Evolutionary conservation across 2,888 invertebrate genomes (phyloP).

Genomic region (Phalera bucephala): DNA sequence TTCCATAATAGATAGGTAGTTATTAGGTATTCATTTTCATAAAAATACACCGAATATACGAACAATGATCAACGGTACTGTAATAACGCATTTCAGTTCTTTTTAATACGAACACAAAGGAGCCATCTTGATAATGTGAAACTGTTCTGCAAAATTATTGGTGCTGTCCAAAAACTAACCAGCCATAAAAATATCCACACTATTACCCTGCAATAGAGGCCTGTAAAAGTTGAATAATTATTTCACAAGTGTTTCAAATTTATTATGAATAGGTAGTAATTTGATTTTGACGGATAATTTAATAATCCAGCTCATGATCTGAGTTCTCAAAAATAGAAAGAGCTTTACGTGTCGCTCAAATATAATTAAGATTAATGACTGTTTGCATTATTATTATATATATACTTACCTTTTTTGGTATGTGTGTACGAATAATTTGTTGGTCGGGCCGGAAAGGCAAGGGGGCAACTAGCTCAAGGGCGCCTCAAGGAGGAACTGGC

Average conservation of each 20-base stretch:
- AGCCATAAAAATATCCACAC: constrained; percentile 4
- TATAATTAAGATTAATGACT: constrained; percentile 26
- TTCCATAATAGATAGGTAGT: too few species aligned
- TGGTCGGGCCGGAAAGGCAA: too few species aligned
- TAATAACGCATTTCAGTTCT: constrained; percentile 23
- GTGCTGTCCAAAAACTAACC: neutral
- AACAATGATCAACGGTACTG: constrained; percentile 17
- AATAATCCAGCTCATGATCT: constrained; percentile 32
- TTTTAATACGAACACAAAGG: constrained; percentile 32
- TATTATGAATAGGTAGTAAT: constrained; percentile 34
- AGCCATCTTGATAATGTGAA: constrained; percentile 33
- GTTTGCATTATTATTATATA: too few species aligned
- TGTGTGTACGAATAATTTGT: too few species aligned
- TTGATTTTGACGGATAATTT: constrained; percentile 34
- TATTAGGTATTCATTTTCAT: constrained; percentile 22
- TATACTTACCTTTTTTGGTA: too few species aligned
- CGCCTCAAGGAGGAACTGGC: too few species aligned
- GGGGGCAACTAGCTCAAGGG: too few species aligned
- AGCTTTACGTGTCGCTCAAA: constrained; percentile 25
- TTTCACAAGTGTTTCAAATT: constrained; percentile 4
- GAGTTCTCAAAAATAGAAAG: constrained; percentile 19
- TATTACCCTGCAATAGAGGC: neutral
- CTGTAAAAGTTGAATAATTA: neutral
- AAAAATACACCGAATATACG: constrained; percentile 8
- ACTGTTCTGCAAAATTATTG: constrained; percentile 15